Evolutionary conservation across 2,888 invertebrate genomes (phyloP).

Genomic region (Crepidodera aurea): DNA sequence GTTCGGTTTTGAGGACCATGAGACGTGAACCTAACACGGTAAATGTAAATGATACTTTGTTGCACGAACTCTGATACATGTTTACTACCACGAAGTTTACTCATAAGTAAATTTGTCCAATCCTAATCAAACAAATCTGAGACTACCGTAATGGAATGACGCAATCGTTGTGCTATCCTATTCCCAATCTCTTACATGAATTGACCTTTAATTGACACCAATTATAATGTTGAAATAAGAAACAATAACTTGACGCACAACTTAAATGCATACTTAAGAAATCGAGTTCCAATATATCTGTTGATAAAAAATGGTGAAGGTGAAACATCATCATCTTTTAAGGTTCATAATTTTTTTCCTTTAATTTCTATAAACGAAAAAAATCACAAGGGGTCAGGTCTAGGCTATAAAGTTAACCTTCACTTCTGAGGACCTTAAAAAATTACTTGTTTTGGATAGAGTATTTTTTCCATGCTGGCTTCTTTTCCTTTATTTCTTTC

Average conservation of each 20-base stretch:
- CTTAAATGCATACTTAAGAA: conserved; percentile 10
- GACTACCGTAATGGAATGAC: conserved; percentile 53
- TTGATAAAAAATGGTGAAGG: too few relatives aligned
- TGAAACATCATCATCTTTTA: too few relatives aligned
- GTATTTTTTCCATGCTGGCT: too few relatives aligned
- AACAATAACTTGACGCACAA: conserved; percentile 40
- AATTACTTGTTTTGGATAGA: too few relatives aligned
- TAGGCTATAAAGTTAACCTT: too few relatives aligned
- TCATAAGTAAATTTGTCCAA: conserved; percentile 35
- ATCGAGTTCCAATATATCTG: neutral
- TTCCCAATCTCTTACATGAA: conserved; percentile 58
- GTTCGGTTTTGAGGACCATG: too few relatives aligned
- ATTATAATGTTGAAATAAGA: conserved; percentile 56
- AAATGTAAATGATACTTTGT: conserved; percentile 16
- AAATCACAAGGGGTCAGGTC: too few relatives aligned
- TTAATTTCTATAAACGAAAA: too few relatives aligned
- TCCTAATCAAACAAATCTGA: conserved; percentile 54
- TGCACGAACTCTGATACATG: conserved; percentile 20
- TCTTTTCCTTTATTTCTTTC: too few relatives aligned
- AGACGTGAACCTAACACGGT: too few relatives aligned
- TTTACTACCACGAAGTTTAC: conserved; percentile 23
- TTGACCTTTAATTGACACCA: conserved; percentile 61
- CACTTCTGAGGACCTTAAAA: too few relatives aligned
- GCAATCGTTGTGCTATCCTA: conserved; percentile 53
- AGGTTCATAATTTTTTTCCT: too few relatives aligned